These are phyloP conservation scores for Scomber scombrus DNA, from an alignment of 2,113 vertebrate species.

Conservation along the genomic window DNA sequence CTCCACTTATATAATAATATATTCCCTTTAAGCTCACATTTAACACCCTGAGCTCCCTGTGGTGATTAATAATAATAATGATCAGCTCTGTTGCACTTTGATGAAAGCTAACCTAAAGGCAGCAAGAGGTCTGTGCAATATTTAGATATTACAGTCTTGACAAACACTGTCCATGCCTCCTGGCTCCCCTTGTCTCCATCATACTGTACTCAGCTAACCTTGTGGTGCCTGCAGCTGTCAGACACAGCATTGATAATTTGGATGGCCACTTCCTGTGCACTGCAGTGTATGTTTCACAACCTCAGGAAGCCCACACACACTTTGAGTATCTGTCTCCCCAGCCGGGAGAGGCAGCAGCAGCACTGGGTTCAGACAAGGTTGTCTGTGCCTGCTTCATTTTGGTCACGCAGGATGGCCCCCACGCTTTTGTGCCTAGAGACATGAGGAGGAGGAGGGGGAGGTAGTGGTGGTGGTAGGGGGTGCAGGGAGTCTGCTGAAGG, in stretches of 20 bases:
- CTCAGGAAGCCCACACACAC: constrained; percentile 70
- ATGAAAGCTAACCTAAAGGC: neutral
- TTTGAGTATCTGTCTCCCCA: constrained; percentile 60
- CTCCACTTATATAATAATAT: neutral
- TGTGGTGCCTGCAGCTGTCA: constrained; percentile 73
- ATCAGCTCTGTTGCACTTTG: neutral
- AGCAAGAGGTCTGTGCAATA: neutral
- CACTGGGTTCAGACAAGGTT: constrained; percentile 73
- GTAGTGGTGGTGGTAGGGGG: constrained; percentile 12
- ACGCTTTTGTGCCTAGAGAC: constrained; percentile 73
- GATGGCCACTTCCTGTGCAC: constrained; percentile 76
- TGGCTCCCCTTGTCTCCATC: constrained; percentile 46
- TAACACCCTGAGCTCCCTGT: neutral
- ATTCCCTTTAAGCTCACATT: constrained; percentile 5
- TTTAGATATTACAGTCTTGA: constrained; percentile 18
- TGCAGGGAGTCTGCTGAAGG: constrained; percentile 46
- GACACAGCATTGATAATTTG: constrained; percentile 64
- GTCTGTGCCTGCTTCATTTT: constrained; percentile 72
- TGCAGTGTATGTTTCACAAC: constrained; percentile 70
- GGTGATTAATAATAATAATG: neutral
- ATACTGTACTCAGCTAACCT: constrained; percentile 62
- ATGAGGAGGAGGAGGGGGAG: constrained; percentile 10
- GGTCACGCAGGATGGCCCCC: constrained; percentile 75
- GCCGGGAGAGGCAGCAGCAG: constrained; percentile 57
- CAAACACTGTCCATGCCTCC: constrained; percentile 16